phyloP scores from a whole-genome alignment of 30 jellyfish, hydroid and myxozoan genomes.

The Hydra vulgaris region DNA sequence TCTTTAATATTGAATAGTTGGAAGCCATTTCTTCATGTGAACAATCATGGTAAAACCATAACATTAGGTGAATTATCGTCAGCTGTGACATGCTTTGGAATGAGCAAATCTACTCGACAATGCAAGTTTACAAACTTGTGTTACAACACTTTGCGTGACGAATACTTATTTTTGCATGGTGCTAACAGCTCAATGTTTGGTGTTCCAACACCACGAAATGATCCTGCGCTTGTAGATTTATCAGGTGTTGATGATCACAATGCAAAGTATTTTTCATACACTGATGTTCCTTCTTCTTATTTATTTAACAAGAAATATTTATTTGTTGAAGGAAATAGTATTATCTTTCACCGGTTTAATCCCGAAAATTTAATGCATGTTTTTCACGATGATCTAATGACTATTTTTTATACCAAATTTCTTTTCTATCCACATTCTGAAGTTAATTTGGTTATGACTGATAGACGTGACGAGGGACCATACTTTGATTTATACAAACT shows the following conservation, averaged over 20 bases:
- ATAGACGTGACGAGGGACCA: constrained; percentile 64
- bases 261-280: constrained; percentile 53
- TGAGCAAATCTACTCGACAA: constrained; percentile 28
- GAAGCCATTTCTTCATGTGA: not conserved
- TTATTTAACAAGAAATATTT: not conserved
- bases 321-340: constrained; percentile 5
- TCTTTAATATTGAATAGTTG: not conserved
- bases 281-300: constrained; percentile 42
- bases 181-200: constrained; percentile 25
- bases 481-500: constrained; percentile 39
- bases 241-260: constrained; percentile 76
- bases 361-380: constrained; percentile 94
- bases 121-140: constrained; percentile 68
- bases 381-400: constrained; percentile 79
- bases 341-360: constrained; percentile 69
- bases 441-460: constrained; percentile 46
- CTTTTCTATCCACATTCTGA: not conserved
- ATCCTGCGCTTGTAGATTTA: constrained; percentile 64
- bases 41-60: not conserved
- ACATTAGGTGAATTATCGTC: constrained; percentile 7
- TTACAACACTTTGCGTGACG: constrained; percentile 24
- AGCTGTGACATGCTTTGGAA: constrained; percentile 55
- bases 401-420: constrained; percentile 41
- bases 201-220: constrained; percentile 30
- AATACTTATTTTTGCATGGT: constrained; percentile 63